phyloP scores from a whole-genome alignment of 2,888 invertebrate species.

The Aphrophora alni region DNA sequence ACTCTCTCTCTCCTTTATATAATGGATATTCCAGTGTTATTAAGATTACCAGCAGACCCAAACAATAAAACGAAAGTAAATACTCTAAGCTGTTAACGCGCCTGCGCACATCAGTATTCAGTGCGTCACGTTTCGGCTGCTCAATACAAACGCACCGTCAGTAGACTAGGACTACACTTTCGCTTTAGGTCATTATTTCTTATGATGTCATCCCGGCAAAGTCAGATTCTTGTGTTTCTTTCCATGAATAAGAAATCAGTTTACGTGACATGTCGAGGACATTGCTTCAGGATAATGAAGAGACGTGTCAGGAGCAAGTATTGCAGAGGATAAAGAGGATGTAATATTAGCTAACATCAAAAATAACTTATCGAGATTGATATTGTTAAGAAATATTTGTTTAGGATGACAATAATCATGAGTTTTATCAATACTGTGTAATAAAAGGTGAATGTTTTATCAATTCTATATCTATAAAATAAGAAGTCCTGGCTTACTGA shows the following conservation, averaged over 20 bases:
- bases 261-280: not conserved
- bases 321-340: no score
- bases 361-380: no score
- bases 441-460: no score
- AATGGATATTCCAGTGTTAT: not conserved
- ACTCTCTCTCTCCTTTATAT: no score
- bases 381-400: no score
- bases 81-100: not conserved
- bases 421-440: no score
- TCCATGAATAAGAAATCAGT: not conserved
- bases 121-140: not conserved
- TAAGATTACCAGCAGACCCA: not conserved
- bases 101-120: not conserved
- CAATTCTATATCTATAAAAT: no score
- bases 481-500: no score
- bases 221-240: not conserved
- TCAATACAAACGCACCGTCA: not conserved
- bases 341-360: no score
- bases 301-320: no score
- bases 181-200: not conserved
- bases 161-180: not conserved
- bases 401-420: no score
- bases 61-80: not conserved
- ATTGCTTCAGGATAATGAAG: not conserved
- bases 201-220: not conserved